A percentile compares a stretch with the other conserved stretches of the same genome.
phyloP scores from a whole-genome alignment of 2,888 invertebrate genomes.

The Hypselothyrea guttata region DNA sequence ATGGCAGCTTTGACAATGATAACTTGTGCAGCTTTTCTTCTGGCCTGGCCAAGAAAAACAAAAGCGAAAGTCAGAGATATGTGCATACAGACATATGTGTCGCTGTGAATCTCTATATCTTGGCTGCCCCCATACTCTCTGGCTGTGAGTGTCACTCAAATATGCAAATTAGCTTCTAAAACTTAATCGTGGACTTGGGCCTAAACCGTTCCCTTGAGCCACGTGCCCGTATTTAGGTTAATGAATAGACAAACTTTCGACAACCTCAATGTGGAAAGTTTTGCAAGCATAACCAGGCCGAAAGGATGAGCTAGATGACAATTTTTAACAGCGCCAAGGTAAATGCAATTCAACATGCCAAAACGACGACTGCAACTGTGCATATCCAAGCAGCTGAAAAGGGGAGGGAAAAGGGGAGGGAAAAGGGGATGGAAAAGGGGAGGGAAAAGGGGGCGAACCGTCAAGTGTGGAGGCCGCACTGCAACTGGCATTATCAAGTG shows the following conservation, averaged over 20 bases:
- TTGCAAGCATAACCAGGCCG: slow-evolving; percentile 36
- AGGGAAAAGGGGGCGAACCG: slow-evolving; percentile 1
- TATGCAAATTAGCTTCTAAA: slow-evolving; percentile 75
- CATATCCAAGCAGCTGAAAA: not conserved
- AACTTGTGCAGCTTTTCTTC: slow-evolving; percentile 32
- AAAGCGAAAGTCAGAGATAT: slow-evolving; percentile 46
- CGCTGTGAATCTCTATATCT: no score
- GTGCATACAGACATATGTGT: slow-evolving; percentile 10
- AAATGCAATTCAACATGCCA: slow-evolving; percentile 68
- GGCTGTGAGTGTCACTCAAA: slow-evolving; percentile 56
- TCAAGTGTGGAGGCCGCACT: slow-evolving; percentile 9
- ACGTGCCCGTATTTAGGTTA: slow-evolving; percentile 66
- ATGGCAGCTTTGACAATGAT: slow-evolving; percentile 47
- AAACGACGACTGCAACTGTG: slow-evolving; percentile 7
- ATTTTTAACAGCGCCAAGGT: slow-evolving; percentile 49
- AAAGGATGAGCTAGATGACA: slow-evolving; percentile 28
- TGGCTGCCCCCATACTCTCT: not conserved
- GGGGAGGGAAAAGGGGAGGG: slow-evolving; percentile 22
- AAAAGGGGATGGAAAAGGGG: slow-evolving; percentile 32
- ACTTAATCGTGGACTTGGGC: slow-evolving; percentile 56
- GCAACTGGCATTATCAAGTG: slow-evolving; percentile 56
- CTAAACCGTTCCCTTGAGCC: slow-evolving; percentile 13
- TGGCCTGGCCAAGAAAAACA: slow-evolving; percentile 31
- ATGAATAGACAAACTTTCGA: slow-evolving; percentile 75
- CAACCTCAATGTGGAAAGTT: slow-evolving; percentile 75